Evolutionary conservation across 2,113 vertebrate genomes (phyloP).

Genomic region (Furnarius figulus): DNA sequence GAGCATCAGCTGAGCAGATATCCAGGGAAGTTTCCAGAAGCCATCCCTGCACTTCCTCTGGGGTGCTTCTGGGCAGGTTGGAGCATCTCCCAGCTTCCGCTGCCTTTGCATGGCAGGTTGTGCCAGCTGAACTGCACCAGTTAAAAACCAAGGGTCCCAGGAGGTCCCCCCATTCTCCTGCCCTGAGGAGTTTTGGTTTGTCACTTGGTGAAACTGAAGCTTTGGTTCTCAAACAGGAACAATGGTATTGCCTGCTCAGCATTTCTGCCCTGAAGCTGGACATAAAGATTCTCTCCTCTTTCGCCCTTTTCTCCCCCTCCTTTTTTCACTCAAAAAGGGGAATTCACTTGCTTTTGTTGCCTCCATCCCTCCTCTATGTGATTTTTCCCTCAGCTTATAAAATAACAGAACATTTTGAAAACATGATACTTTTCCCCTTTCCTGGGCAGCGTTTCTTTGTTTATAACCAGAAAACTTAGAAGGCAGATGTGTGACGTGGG

Average conservation of each 20-base stretch:
- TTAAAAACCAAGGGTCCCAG: neutral
- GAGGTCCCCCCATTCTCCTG: neutral
- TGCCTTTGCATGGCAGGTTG: neutral
- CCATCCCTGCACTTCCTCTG: neutral
- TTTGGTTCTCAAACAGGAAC: neutral
- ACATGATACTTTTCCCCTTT: neutral
- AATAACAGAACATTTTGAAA: neutral
- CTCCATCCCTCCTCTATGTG: neutral
- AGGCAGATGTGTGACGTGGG: neutral
- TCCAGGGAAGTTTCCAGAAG: neutral
- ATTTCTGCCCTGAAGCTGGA: neutral
- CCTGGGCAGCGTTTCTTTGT: neutral
- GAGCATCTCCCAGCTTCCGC: neutral
- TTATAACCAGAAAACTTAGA: neutral
- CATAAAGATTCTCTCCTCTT: neutral
- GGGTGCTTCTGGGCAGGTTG: neutral
- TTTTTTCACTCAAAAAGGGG: neutral
- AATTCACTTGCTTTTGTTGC: neutral
- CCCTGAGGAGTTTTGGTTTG: neutral
- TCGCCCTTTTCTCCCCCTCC: neutral
- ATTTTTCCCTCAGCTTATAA: neutral
- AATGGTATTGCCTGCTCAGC: neutral
- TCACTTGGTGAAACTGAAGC: neutral
- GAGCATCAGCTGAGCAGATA: neutral
- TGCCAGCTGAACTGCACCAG: neutral